These are phyloP conservation scores for Hydrocynus forskahlii DNA, from an alignment of 2,797 vertebrate species.

Conservation along the genomic window DNA sequence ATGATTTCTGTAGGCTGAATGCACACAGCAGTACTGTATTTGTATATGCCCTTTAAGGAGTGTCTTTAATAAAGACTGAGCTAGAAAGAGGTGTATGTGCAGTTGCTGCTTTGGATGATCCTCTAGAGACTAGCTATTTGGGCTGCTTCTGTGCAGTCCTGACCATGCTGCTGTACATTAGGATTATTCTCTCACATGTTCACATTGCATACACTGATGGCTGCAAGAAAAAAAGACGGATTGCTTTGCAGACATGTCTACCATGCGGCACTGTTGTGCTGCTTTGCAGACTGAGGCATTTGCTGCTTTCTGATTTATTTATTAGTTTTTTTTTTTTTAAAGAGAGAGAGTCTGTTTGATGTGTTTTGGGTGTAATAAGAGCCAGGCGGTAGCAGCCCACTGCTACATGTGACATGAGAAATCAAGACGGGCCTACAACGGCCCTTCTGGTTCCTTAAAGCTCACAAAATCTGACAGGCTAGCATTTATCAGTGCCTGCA, in stretches of 20 bases:
- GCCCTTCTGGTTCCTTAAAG: neutral
- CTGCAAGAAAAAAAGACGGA: constrained; percentile 9
- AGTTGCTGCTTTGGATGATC: constrained; percentile 11
- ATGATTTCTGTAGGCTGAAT: neutral
- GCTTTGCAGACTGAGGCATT: neutral
- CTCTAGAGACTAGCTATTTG: constrained; percentile 4
- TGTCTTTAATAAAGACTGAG: constrained; percentile 20
- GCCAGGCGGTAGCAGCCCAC: constrained; percentile 57
- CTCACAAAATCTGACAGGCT: constrained; percentile 45
- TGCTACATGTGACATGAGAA: constrained; percentile 29
- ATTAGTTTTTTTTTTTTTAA: neutral
- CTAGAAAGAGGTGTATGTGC: constrained; percentile 24
- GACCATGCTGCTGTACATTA: constrained; percentile 15
- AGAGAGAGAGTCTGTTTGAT: neutral
- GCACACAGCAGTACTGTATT: neutral
- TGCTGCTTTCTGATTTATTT: neutral
- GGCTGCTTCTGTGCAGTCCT: constrained; percentile 5
- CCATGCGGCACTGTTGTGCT: neutral
- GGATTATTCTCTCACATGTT: constrained; percentile 24
- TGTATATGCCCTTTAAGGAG: neutral
- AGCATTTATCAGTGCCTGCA: constrained; percentile 49
- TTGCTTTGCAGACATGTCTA: neutral
- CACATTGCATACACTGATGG: neutral
- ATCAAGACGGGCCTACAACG: constrained; percentile 9
- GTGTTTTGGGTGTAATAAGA: constrained; percentile 41